Evolutionary conservation across 1,140 invertebrate species (phyloP), one percentile per base, ranked within the genome.

Genomic region (Conus ventricosus): DNA sequence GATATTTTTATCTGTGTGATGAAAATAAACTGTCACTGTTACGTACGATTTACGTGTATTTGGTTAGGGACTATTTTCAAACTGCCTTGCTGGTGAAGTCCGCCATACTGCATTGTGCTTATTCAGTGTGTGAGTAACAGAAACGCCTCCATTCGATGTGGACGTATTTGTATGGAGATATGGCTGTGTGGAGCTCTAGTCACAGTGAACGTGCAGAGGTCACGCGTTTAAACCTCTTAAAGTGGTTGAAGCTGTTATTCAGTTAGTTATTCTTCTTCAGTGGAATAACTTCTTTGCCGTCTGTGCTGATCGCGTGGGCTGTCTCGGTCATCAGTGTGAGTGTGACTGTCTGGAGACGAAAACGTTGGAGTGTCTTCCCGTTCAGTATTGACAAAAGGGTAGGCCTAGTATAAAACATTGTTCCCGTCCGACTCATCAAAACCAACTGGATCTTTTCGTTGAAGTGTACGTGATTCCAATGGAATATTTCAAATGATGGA

Each of bases 31-130:
- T 63, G 71, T 27, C 78, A n/a, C n/a, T 53, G 17, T 57, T 76
- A 8, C 53, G n/a, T 23, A 23, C 20, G 6, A 20, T 23, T 23
- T 11, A 4, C 4, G 6, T 23, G 67, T n/a, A 20, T 23, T 63
- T 17, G 39, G 3, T 55, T 20, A 27, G 71, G 89, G 80, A 90
- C 89, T 90, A 90, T 88, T 90, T 90, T 90, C 88, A 87, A 90
- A 90, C 88, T 90, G 89, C 75, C 89, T 75, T 87, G 89, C 75
- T 88, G 88, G 88, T 88, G 83, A 83, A 80, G 75, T 86, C 87
- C 89, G 87, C 89, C 88, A 90, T 88, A 90, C 85, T 87, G 85
- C 85, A 53, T 53, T 83, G 51, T 87, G 88, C 86, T 54, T 81
- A 60, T 23, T 75, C 78, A 63, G 53, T 84, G 54, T 54, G 82